Evolutionary conservation across 2,113 vertebrate species (phyloP), one percentile per base, ranked within the genome.

Genomic region (Fukomys damarensis): DNA sequence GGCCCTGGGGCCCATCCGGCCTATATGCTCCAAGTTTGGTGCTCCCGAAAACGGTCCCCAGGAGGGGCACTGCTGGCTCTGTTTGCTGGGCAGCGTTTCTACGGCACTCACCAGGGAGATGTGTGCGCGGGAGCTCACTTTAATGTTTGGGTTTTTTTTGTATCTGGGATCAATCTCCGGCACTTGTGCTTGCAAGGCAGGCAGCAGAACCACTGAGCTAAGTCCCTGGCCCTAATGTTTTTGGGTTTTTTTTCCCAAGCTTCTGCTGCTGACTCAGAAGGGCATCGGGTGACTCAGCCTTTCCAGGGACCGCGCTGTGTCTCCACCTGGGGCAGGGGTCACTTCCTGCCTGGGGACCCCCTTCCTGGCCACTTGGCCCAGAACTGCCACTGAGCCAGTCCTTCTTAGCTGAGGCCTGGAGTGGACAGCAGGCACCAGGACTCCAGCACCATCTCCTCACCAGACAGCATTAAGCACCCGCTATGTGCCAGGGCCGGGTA

Each of bases 241-340:
- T n/a, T n/a, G n/a, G n/a, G n/a, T n/a, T n/a, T n/a, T n/a, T n/a
- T n/a, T 96, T 52, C 1, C 56, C 74, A 95, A 91, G 96, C 96
- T 97, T 93, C 80, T 65, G 0, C 13, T 74, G 96, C 98, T 96
- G 96, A 97, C 94, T 8, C 61, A 89, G n/a, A 74, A 38, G 13
- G 68, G n/a, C 3, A 35, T 61, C 63, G 59, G 10, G 0, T 72
- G 65, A 30, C 0, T 97, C n/a, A 94, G 93, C 91, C 76, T 77
- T 77, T 86, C 79, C 82, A 22, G 24, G 19, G 41, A 83, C 85
- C 65, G 94, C 81, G n/a, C n/a, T n/a, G n/a, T n/a, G n/a, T n/a
- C n/a, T n/a, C 10, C 58, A 4, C 41, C 4, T 20, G 26, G 7
- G 9, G 14, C 82, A 46, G 41, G 4, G 0, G 32, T 43, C 86